Percentiles rank a stretch among this genome's conserved stretches.
Evolutionary conservation across 1,140 invertebrate species (phyloP).

Genomic region (Medauroidea extradentata): DNA sequence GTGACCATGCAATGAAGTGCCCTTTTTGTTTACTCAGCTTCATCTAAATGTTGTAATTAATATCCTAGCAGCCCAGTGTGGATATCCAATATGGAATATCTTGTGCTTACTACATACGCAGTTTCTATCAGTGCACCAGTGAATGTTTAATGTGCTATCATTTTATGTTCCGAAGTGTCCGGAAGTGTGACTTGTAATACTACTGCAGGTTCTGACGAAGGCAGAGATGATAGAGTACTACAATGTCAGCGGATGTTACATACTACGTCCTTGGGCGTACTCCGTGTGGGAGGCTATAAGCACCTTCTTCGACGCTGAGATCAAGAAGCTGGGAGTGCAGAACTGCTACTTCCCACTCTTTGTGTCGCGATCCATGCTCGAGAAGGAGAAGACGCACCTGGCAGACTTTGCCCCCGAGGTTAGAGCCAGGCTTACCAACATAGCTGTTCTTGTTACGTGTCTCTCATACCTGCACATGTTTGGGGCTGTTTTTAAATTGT

Average conservation of each 20-base stretch:
- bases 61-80: no score
- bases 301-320: conserved; percentile 83
- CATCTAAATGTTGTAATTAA: no score
- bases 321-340: conserved; percentile 90
- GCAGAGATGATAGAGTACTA: conserved; percentile 99
- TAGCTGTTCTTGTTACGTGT: no score
- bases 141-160: no score
- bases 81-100: no score
- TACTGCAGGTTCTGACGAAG: conserved; percentile 82
- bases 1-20: no score
- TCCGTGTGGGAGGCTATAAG: conserved; percentile 94
- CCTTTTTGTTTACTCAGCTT: no score
- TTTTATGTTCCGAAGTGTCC: background rate
- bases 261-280: conserved; percentile 94
- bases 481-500: no score
- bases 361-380: conserved; percentile 83
- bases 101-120: no score
- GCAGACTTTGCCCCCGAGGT: conserved; percentile 98
- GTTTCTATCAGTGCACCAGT: no score
- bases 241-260: conserved; percentile 98
- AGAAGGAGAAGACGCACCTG: conserved; percentile 95
- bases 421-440: conserved; percentile 21
- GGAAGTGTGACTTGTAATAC: background rate
- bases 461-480: no score
- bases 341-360: conserved; percentile 99